Evolutionary conservation across 2,888 invertebrate species (phyloP).

Genomic region (Acronicta psi): DNA sequence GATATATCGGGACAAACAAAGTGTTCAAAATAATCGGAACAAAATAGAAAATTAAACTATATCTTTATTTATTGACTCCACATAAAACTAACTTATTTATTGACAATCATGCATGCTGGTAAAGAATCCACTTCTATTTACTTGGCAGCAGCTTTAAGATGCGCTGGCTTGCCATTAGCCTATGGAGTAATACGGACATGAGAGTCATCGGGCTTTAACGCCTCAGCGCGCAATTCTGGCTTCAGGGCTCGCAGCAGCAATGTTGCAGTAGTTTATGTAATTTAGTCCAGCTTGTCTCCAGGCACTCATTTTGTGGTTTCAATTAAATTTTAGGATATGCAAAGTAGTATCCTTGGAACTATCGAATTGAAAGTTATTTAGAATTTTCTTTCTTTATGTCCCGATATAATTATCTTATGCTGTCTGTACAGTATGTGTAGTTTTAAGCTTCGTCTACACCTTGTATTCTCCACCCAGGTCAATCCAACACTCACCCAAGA

Average conservation of each 20-base stretch:
- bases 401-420: too few relatives aligned
- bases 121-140: conserved; percentile 60
- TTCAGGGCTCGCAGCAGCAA: conserved; percentile 95
- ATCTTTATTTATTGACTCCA: conserved; percentile 65
- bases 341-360: conserved; percentile 22
- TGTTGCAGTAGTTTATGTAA: conserved; percentile 98
- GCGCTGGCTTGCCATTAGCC: conserved; percentile 95
- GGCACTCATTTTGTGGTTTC: conserved; percentile 90
- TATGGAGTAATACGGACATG: conserved; percentile 95
- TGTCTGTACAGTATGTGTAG: too few relatives aligned
- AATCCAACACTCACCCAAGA: conserved; percentile 92
- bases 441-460: too few relatives aligned
- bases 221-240: conserved; percentile 92
- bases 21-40: too few relatives aligned
- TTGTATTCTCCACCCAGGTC: conserved; percentile 74
- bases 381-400: too few relatives aligned
- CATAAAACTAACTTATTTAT: conserved; percentile 66
- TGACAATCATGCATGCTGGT: conserved; percentile 69
- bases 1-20: too few relatives aligned
- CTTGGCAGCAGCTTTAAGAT: conserved; percentile 67
- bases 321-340: conserved; percentile 20
- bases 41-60: too few relatives aligned
- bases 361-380: too few relatives aligned
- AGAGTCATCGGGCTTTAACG: conserved; percentile 92
- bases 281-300: conserved; percentile 96